Base-by-base conservation (phyloP, 2,797 vertebrate species). In the Esox lucius region DNA sequence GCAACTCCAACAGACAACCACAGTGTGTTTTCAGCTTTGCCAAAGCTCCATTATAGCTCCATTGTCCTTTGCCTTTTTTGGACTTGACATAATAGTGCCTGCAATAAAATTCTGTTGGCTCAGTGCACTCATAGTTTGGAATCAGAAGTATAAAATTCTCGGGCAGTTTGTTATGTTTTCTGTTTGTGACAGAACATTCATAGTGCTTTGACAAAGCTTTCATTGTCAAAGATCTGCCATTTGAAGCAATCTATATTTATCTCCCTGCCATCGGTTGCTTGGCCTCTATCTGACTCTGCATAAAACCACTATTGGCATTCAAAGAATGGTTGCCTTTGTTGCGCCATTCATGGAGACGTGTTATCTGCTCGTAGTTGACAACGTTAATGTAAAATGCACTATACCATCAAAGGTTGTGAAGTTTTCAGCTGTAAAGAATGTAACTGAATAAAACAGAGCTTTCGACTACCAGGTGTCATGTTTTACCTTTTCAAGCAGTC, bases 11-110 rank as follows among this genome's bases (percentile, higher is more conserved):
- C 66, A 19, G n/a, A 22, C 39, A 24, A n/a, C 33, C 6, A n/a
- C 33, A 22, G 35, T 78, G 19, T 70, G 15, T 42, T 77, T 70
- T 46, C 42, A n/a, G 59, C 61, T 31, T 2, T 28, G n/a, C n/a
- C 56, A 59, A 19, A 19, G 53, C 61, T 64, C 26, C 26, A 26
- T 56, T 17, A 56, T 11, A 53, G 9, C 33, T 31, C 56, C 35
- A 1, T 53, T 31, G 5, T 46, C 61, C 28, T 22, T 35, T 35
- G 28, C 31, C 22, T 26, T 8, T 31, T 26, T 39, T 42, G 56
- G 5, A 31, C 1, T 48, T 46, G 22, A 46, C 19, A 46, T 46
- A 19, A 46, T 22, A 33, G 11, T 68, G 22, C 9, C 31, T 68
- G 17, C 56, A 59, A 59, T 59, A 59, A 59, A 59, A 46, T 11